A percentile compares a stretch with the other conserved stretches of the same genome.
Conservation (phyloP, 2,888 invertebrate species). For the Ectemnius cavifrons region DNA sequence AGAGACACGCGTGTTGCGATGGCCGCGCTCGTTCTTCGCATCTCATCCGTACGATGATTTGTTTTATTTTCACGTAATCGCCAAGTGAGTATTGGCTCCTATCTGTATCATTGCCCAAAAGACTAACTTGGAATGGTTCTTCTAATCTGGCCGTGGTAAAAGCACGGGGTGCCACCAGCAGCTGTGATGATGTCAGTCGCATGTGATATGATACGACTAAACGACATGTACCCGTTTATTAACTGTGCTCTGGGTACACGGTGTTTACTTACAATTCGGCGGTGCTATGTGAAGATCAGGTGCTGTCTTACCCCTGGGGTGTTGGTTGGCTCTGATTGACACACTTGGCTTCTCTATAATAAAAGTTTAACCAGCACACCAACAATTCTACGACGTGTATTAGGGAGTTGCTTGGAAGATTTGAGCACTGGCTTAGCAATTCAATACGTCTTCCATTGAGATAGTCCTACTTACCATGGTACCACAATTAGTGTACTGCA, state of each 20-base stretch:
- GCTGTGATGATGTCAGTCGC: slow-evolving; percentile 71
- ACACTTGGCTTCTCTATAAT: slow-evolving; percentile 68
- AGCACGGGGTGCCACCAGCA: slow-evolving; percentile 69
- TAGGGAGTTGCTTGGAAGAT: slow-evolving; percentile 1
- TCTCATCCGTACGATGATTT: neutral
- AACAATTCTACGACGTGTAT: slow-evolving; percentile 9
- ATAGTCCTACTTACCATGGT: no score
- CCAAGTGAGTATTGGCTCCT: slow-evolving; percentile 46
- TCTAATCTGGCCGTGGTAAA: slow-evolving; percentile 70
- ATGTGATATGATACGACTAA: slow-evolving; percentile 73
- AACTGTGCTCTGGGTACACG: slow-evolving; percentile 66
- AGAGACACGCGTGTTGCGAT: neutral
- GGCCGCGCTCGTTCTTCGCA: neutral
- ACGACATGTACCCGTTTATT: slow-evolving; percentile 62
- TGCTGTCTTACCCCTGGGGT: slow-evolving; percentile 67
- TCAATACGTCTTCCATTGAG: no score
- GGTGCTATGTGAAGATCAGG: slow-evolving; percentile 62
- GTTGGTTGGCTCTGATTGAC: slow-evolving; percentile 71
- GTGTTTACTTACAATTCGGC: slow-evolving; percentile 59
- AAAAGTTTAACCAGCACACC: slow-evolving; percentile 59
- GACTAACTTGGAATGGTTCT: slow-evolving; percentile 75
- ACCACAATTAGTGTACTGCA: no score
- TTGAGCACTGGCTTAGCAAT: no score
- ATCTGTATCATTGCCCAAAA: slow-evolving; percentile 48
- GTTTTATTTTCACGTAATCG: slow-evolving; percentile 31